Base-by-base conservation (phyloP, 1,140 invertebrate genomes). In the Lethrus apterus region DNA sequence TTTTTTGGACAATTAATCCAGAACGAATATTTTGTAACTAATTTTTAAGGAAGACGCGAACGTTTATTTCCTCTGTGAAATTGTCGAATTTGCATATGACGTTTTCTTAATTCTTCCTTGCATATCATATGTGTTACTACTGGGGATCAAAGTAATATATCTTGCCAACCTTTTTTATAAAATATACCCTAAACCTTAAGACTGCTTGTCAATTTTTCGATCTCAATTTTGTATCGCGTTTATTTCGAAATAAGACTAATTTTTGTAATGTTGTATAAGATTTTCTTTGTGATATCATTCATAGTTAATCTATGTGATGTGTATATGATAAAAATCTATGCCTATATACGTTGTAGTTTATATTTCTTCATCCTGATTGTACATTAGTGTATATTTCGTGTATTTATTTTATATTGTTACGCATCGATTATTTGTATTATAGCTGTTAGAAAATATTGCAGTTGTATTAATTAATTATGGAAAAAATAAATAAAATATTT, bases 371-470 rank as follows among this genome's bases (percentile, higher is more conserved):
- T 42, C 29, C 18, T 26, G 18, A 46, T 43, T 54, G 52, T 54
- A 54, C n/a, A 60, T 58, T 61, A 58, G 45, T 63, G 59, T 63
- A 63, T 50, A 57, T 56, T 60, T 41, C 29, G 32, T 62, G 55
- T 62, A 61, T 59, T 58, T 60, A 58, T 59, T 60, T 56, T 56
- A 52, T 54, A 56, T 55, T 63, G 57, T 64, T 60, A 57, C 51
- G 48, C 51, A 48, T 51, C 52, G 46, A 58, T 61, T 61, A 55
- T 57, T 62, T 64, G 62, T 62, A 61, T 57, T 50, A 61, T 64
- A 62, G 58, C 59, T 61, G 60, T 64, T 62, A 62, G 58, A 59
- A 41, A 48, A 50, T 59, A 59, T 63, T 63, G 53, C 56, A 64
- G 62, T 64, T 64, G 62, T 64, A 62, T 58, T 60, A 50, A 54